A percentile compares a stretch with the other conserved stretches of the same genome.
phyloP scores from a whole-genome alignment of 2,797 vertebrate genomes.

The Tiaroga cobitis region DNA sequence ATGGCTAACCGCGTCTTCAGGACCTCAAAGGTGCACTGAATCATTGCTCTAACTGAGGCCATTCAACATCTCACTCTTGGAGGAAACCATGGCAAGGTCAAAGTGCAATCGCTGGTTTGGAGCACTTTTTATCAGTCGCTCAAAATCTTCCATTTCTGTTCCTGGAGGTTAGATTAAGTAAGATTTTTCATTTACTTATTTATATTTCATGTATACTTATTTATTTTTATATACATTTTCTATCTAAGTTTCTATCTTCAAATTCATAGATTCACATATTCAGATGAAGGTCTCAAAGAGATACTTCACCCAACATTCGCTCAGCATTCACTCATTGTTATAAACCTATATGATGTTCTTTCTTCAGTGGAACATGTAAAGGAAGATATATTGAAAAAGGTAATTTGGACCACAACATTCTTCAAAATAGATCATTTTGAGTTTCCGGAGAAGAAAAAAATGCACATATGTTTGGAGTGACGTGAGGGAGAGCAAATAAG shows the following conservation, averaged over 20 bases:
- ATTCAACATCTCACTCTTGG: neutral
- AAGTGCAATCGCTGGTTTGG: too few species aligned
- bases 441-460: neutral
- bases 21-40: constrained; percentile 25
- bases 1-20: constrained; percentile 32
- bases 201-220: too few species aligned
- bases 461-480: too few species aligned
- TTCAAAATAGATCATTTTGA: neutral
- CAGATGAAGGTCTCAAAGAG: neutral
- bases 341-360: neutral
- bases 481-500: neutral
- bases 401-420: too few species aligned
- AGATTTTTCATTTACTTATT: too few species aligned
- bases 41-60: constrained; percentile 26
- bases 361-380: too few species aligned
- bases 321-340: neutral
- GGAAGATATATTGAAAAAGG: neutral
- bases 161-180: neutral
- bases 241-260: neutral
- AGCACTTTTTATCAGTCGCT: neutral
- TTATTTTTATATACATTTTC: neutral
- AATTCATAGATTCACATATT: neutral
- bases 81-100: constrained; percentile 23
- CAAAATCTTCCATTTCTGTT: neutral
- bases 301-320: neutral